These are phyloP conservation scores for Cnemophilus loriae DNA, from an alignment of 2,113 vertebrate species.

Conservation along the genomic window DNA sequence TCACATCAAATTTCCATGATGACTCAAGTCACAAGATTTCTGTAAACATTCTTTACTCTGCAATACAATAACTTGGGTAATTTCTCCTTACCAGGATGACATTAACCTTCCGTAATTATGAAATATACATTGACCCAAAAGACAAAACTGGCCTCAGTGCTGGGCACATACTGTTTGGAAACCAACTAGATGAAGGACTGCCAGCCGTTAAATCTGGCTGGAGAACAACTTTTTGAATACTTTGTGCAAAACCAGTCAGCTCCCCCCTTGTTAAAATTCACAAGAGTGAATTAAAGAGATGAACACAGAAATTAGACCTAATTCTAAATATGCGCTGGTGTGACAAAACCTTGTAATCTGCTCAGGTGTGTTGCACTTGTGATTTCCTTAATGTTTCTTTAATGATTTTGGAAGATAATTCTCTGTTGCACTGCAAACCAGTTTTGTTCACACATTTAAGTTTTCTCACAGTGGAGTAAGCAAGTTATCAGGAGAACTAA, in stretches of 20 bases:
- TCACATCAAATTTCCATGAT: background rate
- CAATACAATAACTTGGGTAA: background rate
- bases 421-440: constrained; percentile 5
- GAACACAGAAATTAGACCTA: background rate
- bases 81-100: background rate
- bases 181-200: background rate
- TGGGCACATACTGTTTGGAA: rapidly evolving
- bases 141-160: background rate
- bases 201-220: background rate
- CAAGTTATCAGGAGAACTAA: constrained; percentile 53
- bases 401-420: constrained; percentile 30
- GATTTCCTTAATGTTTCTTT: constrained; percentile 25
- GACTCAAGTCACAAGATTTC: background rate
- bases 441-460: constrained; percentile 22
- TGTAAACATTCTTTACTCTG: background rate
- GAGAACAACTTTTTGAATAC: background rate
- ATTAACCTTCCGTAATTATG: background rate
- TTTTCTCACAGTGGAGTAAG: constrained; percentile 4
- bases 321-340: constrained; percentile 1
- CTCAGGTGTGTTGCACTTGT: constrained; percentile 33
- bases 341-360: constrained; percentile 32
- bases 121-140: background rate
- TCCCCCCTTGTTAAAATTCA: background rate
- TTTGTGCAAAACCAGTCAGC: background rate
- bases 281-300: constrained; percentile 14